Evolutionary conservation across 1,140 invertebrate genomes (phyloP), one percentile per base, ranked within the genome.

Genomic region (Diprion similis): DNA sequence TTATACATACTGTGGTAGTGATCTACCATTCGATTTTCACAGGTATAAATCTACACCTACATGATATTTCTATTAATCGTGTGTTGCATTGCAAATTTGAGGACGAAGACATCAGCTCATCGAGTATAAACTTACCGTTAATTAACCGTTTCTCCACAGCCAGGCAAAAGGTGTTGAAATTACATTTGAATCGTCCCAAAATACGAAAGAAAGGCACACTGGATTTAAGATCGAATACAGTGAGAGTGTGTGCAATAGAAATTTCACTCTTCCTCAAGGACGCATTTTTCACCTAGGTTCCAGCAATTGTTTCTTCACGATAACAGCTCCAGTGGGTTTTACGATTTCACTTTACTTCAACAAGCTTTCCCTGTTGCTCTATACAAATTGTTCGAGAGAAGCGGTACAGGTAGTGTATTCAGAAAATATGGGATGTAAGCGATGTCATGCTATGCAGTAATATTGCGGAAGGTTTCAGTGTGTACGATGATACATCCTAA

Each of bases 261-360:
- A 93, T 76, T 95, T 92, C 75, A 91, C 91, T 0, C 89, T 87
- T 7, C 71, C 85, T 0, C 92, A 93, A 80, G 95, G 95, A 9
- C 88, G 93, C 79, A 89, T 96, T 74, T 59, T 86, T 6, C 81
- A 87, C 80, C 77, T 87, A 72, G 79, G 86, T 76, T 45, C 87
- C 77, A 73, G 81, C 46, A 84, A 90, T 77, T 91, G 93, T 86
- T 87, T 86, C 77, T 79, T 91, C 68, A 86, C 92, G 74, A 91
- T 92, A 48, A 86, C 89, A 74, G 88, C 89, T 9, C 87, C 92
- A 67, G 75, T 78, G 71, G 90, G 92, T 84, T 79, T 89, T 79
- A 91, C 91, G 10, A 89, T 96, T 71, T 92, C 93, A 0, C 72
- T 93, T 1, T 94, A 91, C 78, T 93, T 93, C 72, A 83, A 83